Evolutionary conservation across 2,113 vertebrate genomes (phyloP), one percentile per base, ranked within the genome.

Genomic region (Cyanistes caeruleus): DNA sequence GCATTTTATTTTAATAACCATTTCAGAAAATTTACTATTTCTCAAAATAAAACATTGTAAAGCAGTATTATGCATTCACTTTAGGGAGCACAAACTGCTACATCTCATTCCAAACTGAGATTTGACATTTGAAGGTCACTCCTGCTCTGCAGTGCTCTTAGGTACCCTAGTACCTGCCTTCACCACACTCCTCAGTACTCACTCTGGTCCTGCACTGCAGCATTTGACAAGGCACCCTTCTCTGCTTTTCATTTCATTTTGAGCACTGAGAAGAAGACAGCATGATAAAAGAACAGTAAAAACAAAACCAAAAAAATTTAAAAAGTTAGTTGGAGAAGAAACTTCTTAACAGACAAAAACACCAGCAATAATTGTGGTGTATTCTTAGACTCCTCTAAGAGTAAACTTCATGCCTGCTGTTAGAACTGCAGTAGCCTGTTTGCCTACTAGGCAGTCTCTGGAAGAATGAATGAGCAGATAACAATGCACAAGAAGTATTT

Each of bases 271-370:
- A 80, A 73, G 44, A 24, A 59, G 19, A 44, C 5, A 31, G 28
- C 4, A 64, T 10, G 21, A 46, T 17, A 82, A 60, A 78, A 79
- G 14, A 53, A 58, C 1, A 1, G 0, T 1, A 1, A 10, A n/a
- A 43, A 46, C 15, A 43, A 43, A 43, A 43, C 6, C 15, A 55
- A 72, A 55, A 18, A 13, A 37, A 9, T 43, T 43, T 43, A 16
- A 43, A 43, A 72, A 63, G 5, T 62, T n/a, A 72, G 3, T 11
- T 56, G 44, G 30, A 82, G 35, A 12, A 67, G 59, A 51, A 59
- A 24, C 23, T 21, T 44, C 22, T 70, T 63, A 89, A 43, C 24
- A 64, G 39, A 64, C 6, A n/a, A 60, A 67, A 78, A 58, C 12
- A 76, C 7, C 9, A 84, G 56, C 37, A 91, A 56, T 56, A 31